Conservation (phyloP, 2,888 invertebrate genomes). For the Tolmerus cingulatus region DNA sequence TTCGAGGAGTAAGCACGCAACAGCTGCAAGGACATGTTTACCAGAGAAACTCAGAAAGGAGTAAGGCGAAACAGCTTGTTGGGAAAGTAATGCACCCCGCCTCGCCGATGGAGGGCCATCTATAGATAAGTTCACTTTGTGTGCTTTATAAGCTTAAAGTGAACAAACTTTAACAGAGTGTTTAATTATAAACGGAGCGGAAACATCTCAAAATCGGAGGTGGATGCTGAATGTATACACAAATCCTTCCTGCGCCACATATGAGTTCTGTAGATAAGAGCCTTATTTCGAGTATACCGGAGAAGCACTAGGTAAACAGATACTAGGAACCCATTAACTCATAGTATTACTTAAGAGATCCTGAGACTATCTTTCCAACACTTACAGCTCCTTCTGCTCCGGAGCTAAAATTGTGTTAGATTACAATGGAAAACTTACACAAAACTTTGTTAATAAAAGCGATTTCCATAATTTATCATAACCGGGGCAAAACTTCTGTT, state of each 20-base stretch:
- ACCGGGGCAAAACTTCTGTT: constrained; percentile 29
- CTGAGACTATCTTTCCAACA: background rate
- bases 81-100: background rate
- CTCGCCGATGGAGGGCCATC: background rate
- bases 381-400: background rate
- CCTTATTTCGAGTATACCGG: background rate
- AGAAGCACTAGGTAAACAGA: background rate
- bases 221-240: background rate
- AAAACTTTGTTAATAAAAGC: constrained; percentile 40
- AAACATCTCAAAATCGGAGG: background rate
- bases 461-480: constrained; percentile 39
- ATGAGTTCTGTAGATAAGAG: background rate
- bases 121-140: background rate
- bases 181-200: background rate
- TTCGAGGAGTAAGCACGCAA: background rate
- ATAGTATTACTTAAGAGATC: background rate
- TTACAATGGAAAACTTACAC: constrained; percentile 36
- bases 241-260: background rate
- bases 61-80: background rate
- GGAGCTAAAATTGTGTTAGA: background rate
- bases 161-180: background rate
- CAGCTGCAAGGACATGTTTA: background rate
- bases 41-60: background rate
- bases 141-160: background rate
- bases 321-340: background rate